Evolutionary conservation across 2,888 invertebrate species (phyloP).

Genomic region (Brachypalpus laphriformis): DNA sequence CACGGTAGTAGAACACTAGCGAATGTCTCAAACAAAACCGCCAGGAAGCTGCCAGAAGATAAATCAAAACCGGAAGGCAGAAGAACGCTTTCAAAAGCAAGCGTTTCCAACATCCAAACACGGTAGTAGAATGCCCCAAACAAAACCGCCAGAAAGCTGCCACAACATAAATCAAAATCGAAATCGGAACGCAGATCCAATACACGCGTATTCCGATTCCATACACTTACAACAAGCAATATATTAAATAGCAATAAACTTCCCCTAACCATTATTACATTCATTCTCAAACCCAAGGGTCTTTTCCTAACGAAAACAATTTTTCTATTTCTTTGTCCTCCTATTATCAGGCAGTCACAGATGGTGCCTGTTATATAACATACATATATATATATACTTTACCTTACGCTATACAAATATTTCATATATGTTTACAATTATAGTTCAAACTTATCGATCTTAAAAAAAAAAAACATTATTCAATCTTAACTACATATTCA

Average conservation of each 20-base stretch:
- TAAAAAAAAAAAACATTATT: slow-evolving; percentile 27
- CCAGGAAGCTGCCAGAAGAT: too few species aligned
- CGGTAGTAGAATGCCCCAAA: too few species aligned
- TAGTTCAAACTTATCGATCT: slow-evolving; percentile 46
- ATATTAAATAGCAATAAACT: background rate
- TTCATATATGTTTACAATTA: slow-evolving; percentile 54
- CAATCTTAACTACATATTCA: slow-evolving; percentile 24
- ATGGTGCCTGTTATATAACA: slow-evolving; percentile 59
- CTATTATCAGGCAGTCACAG: slow-evolving; percentile 64
- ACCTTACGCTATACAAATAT: slow-evolving; percentile 48
- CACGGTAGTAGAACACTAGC: too few species aligned
- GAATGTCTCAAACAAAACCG: too few species aligned
- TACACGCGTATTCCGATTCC: background rate
- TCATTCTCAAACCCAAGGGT: background rate
- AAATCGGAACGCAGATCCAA: background rate
- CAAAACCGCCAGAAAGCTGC: too few species aligned
- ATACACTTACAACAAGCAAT: background rate
- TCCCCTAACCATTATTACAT: background rate
- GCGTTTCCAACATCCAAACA: too few species aligned
- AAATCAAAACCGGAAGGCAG: too few species aligned
- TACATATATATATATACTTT: slow-evolving; percentile 54
- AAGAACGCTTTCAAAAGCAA: too few species aligned
- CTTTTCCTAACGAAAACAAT: background rate
- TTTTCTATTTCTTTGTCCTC: slow-evolving; percentile 18
- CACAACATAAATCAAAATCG: background rate